phyloP scores from a whole-genome alignment of 2,113 vertebrate genomes.

The Trematomus loennbergii region DNA sequence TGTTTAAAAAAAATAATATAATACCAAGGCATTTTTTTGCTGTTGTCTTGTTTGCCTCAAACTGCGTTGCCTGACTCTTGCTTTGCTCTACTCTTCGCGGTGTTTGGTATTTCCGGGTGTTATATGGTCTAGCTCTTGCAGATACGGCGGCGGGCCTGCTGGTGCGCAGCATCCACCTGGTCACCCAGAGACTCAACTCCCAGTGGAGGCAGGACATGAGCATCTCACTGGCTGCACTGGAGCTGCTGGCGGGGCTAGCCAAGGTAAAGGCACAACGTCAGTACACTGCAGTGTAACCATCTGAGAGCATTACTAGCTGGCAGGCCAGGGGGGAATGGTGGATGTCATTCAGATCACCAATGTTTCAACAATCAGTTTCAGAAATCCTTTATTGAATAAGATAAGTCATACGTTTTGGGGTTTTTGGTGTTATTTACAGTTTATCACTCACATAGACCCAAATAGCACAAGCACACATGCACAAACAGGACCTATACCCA shows the following conservation, averaged over 20 bases:
- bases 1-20: too few relatives aligned
- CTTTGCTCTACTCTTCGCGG: constrained; percentile 88
- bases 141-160: constrained; percentile 96
- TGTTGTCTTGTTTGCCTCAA: background rate
- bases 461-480: too few relatives aligned
- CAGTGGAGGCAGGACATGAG: constrained; percentile 98
- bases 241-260: constrained; percentile 94
- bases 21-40: too few relatives aligned
- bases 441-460: too few relatives aligned
- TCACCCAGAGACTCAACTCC: constrained; percentile 94
- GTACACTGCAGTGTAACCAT: constrained; percentile 1
- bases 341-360: background rate
- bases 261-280: constrained; percentile 84
- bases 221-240: constrained; percentile 94
- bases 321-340: too few relatives aligned
- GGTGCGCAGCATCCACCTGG: constrained; percentile 96
- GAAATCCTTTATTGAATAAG: too few relatives aligned
- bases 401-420: too few relatives aligned
- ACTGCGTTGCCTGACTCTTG: constrained; percentile 52
- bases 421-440: too few relatives aligned
- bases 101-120: constrained; percentile 89
- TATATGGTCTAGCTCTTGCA: constrained; percentile 97
- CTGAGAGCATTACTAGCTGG: background rate
- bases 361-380: background rate
- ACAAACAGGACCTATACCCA: too few relatives aligned